Conservation (phyloP, 2,113 vertebrate genomes). For the Peromyscus maniculatus region DNA sequence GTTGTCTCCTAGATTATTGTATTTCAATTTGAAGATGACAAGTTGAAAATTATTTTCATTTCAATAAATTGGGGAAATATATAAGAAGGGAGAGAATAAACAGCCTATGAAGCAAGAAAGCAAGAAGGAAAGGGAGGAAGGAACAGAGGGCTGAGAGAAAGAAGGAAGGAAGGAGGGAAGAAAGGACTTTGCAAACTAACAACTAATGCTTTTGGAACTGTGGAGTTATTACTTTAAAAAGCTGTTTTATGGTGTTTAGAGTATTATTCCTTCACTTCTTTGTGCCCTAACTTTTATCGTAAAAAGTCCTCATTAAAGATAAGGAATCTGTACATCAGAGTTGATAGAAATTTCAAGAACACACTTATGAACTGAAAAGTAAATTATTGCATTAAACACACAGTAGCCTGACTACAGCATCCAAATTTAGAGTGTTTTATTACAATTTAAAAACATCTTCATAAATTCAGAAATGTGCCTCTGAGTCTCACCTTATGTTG, state of each 20-base stretch:
- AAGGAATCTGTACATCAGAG: not conserved
- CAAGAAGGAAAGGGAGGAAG: not conserved
- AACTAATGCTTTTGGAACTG: not conserved
- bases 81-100: too few relatives aligned
- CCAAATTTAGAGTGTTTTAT: not conserved
- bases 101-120: not conserved
- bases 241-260: accelerated
- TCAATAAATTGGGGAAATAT: not conserved
- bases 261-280: not conserved
- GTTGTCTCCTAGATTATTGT: not conserved
- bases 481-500: not conserved
- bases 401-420: not conserved
- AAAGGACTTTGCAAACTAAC: not conserved
- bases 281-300: not conserved
- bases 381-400: not conserved
- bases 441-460: not conserved
- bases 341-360: not conserved
- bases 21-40: not conserved
- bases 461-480: not conserved
- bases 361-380: not conserved
- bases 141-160: too few relatives aligned
- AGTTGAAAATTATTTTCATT: not conserved
- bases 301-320: too few relatives aligned
- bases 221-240: not conserved
- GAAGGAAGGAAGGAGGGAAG: too few relatives aligned